A percentile compares a stretch with the other conserved stretches of the same genome.
Evolutionary conservation across 1,140 invertebrate species (phyloP).

Genomic region (Drosophila murphyi): DNA sequence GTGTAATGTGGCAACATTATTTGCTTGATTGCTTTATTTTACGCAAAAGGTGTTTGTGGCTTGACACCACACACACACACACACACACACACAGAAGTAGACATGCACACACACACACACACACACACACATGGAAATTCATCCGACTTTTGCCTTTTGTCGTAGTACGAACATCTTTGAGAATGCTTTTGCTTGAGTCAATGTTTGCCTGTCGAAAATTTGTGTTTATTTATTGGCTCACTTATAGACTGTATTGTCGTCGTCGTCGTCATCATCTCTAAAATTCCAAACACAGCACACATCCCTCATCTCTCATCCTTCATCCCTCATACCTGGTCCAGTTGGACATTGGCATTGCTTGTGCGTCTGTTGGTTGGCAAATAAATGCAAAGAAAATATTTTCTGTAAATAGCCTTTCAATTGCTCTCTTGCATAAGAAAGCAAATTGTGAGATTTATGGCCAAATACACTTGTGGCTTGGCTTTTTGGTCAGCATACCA

Average conservation of each 20-base stretch:
- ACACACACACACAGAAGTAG: neutral
- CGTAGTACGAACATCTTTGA: constrained; percentile 53
- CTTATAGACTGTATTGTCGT: constrained; percentile 57
- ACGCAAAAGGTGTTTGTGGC: constrained; percentile 82
- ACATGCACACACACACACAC: constrained; percentile 8
- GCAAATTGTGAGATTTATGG: constrained; percentile 76
- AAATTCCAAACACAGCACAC: neutral
- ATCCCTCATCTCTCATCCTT: neutral
- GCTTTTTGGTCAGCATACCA: constrained; percentile 44
- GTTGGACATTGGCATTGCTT: constrained; percentile 12
- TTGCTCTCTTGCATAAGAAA: constrained; percentile 71
- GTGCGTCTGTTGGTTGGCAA: constrained; percentile 57
- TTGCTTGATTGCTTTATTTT: constrained; percentile 83
- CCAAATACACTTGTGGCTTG: constrained; percentile 72
- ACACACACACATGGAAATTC: constrained; percentile 6
- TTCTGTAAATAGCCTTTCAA: constrained; percentile 71
- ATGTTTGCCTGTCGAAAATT: constrained; percentile 81
- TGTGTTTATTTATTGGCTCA: constrained; percentile 80
- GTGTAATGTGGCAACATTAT: constrained; percentile 83
- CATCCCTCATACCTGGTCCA: neutral
- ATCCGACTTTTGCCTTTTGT: constrained; percentile 21
- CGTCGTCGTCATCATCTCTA: constrained; percentile 9
- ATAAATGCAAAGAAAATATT: constrained; percentile 80
- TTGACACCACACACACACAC: constrained; percentile 64
- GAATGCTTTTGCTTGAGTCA: constrained; percentile 76